Conservation (phyloP, 1,140 invertebrate species). For the Cotesia glomerata region DNA sequence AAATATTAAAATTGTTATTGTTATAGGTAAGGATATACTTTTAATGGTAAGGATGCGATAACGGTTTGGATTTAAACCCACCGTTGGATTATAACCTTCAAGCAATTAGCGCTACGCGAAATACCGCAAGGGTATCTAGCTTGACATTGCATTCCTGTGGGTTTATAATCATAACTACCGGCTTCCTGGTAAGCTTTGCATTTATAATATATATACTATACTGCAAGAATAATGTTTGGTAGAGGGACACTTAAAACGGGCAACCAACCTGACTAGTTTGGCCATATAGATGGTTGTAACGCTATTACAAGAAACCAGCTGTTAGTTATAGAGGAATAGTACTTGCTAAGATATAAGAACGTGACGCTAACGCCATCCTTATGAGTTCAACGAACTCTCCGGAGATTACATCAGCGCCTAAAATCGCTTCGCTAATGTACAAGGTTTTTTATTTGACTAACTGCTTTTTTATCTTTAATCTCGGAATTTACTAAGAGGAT, state of each 20-base stretch:
- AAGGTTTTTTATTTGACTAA: too few relatives aligned
- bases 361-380: neutral
- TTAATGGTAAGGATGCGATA: neutral
- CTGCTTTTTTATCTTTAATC: too few relatives aligned
- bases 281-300: neutral
- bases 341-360: neutral
- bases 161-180: neutral
- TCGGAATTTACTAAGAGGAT: too few relatives aligned
- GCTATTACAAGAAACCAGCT: too few relatives aligned
- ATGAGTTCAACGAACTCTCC: neutral
- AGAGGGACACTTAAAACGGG: neutral
- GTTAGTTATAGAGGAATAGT: neutral
- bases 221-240: neutral
- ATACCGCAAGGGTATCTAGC: too few relatives aligned
- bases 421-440: too few relatives aligned
- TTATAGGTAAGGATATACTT: too few relatives aligned
- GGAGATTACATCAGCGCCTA: neutral
- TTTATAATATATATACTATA: neutral
- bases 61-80: neutral
- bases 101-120: too few relatives aligned
- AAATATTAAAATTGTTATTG: neutral
- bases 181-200: neutral
- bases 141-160: too few relatives aligned
- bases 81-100: constrained; percentile 11
- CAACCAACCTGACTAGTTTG: neutral